Evolutionary conservation across 2,797 vertebrate genomes (phyloP), one percentile per base, ranked within the genome.

Genomic region (Rhyacichthys aspro): DNA sequence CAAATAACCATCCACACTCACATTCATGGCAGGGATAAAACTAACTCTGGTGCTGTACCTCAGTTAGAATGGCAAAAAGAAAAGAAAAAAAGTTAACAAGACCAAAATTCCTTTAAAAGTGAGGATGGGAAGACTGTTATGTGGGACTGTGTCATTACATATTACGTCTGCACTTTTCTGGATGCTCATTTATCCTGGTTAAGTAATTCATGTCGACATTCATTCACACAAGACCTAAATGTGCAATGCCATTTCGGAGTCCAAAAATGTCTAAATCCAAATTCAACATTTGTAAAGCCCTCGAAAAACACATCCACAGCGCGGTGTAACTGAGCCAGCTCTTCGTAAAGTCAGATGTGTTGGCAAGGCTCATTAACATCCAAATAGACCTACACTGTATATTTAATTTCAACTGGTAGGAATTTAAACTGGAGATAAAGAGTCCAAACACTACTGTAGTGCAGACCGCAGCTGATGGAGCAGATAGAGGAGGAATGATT

Each of bases 351-450:
- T 69, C 56, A 60, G 36, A 52, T 23, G 36, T 28, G 48, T 56
- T 61, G 42, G 44, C 32, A 41, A n/a, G 36, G 18, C 44, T 66
- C 55, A 63, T 64, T 58, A 55, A 60, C 48, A 36, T 55, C 32
- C 45, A 49, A 61, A 63, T 15, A 59, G 34, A 48, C 37, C 32
- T 16, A 32, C 15, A 18, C 12, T 50, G 49, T 63, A 53, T 71
- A 43, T 79, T 79, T 42, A n/a, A 41, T 55, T 69, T 64, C 18
- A 41, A 15, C 1, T 18, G 32, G 64, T 36, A 34, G 42, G 49
- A 61, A 58, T 37, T 58, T 15, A 43, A 42, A 55, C 46, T 16
- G 49, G 41, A 70, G 53, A 64, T 54, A 59, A 44, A 58, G 53
- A 10, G 12, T 41, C 12, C 32, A 61, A 54, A 59, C 17, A 48